These are phyloP conservation scores for Oreochromis grahami DNA, from an alignment of 2,797 vertebrate species.

Conservation along the genomic window DNA sequence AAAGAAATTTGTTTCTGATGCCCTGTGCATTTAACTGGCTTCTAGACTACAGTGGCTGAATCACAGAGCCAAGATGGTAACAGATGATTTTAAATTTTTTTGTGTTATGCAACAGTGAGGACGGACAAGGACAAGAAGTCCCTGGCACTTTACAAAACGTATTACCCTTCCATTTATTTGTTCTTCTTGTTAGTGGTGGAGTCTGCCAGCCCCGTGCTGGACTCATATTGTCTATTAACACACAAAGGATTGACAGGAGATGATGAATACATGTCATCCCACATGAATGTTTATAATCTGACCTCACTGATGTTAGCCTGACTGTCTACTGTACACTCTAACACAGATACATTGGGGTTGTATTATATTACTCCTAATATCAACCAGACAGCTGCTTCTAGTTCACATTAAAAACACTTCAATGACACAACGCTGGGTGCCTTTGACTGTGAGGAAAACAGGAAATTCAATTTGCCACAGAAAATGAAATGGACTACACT, in stretches of 20 bases:
- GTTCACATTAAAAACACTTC: not conserved
- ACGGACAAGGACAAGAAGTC: not conserved
- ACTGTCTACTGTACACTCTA: not conserved
- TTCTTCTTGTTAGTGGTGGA: not conserved
- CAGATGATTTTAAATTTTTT: not conserved
- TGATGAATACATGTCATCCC: not conserved
- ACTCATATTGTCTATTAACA: not conserved
- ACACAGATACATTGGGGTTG: not conserved
- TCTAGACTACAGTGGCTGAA: rapidly evolving
- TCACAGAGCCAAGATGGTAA: not conserved
- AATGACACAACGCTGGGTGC: not conserved
- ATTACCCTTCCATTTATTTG: not conserved
- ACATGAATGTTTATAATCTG: not conserved
- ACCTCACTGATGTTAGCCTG: not conserved
- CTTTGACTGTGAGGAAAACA: not conserved
- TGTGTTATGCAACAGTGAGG: not conserved
- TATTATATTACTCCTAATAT: not conserved
- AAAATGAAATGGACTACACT: not conserved
- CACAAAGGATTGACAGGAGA: not conserved
- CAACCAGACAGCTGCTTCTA: not conserved
- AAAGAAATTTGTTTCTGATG: not conserved
- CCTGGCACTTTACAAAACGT: not conserved
- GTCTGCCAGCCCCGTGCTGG: not conserved
- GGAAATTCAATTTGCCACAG: not conserved
- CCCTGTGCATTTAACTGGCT: not conserved